These are phyloP conservation scores for Callocephalon fimbriatum DNA, from an alignment of 2,113 vertebrate genomes.

Conservation along the genomic window DNA sequence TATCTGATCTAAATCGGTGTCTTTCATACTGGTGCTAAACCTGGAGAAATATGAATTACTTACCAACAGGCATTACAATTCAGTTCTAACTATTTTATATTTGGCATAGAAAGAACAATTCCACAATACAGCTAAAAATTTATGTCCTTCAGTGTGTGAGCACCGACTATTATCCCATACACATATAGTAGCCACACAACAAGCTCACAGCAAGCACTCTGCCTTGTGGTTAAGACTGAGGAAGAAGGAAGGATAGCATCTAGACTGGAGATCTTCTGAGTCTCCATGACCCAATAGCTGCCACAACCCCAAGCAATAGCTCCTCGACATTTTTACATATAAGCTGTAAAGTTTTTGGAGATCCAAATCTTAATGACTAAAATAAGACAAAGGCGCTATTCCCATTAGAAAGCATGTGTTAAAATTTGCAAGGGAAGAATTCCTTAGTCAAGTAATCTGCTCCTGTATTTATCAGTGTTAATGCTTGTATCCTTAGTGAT, in stretches of 20 bases:
- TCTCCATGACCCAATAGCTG: not conserved
- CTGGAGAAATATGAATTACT: not conserved
- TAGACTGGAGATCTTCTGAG: not conserved
- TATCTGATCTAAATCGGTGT: not conserved
- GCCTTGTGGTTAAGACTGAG: not conserved
- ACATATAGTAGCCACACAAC: not conserved
- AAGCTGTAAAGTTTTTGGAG: not conserved
- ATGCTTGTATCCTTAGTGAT: not conserved
- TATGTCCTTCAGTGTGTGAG: not conserved
- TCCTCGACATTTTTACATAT: not conserved
- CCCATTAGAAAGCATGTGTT: not conserved
- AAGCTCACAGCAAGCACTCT: not conserved
- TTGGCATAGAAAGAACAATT: not conserved
- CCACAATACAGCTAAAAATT: not conserved
- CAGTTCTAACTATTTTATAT: not conserved
- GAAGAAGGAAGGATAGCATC: not conserved
- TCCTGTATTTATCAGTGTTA: not conserved
- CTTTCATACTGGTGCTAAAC: not conserved
- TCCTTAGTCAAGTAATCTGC: not conserved
- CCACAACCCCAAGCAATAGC: not conserved
- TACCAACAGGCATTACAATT: not conserved
- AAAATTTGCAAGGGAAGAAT: not conserved
- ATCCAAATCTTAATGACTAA: not conserved
- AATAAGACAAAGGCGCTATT: not conserved
- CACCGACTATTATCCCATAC: not conserved